phyloP scores from a whole-genome alignment of 2,888 invertebrate genomes.

The Meiosimyza decipiens region DNA sequence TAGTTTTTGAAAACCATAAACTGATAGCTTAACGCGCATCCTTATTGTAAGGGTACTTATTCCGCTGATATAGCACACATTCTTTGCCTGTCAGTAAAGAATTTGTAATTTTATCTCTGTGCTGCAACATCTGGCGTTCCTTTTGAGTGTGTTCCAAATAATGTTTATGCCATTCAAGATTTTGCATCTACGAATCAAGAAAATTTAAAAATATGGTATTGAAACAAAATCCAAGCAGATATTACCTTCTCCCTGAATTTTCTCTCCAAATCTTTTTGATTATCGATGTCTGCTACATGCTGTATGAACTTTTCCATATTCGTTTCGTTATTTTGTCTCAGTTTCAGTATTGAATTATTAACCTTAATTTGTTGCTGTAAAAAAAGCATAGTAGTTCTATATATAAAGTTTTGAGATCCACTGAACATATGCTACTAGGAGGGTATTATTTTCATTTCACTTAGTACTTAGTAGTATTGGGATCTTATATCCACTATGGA shows the following conservation, averaged over 20 bases:
- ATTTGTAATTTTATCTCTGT: slow-evolving; percentile 28
- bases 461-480: too few species aligned
- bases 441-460: too few species aligned
- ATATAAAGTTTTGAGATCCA: too few species aligned
- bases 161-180: slow-evolving; percentile 41
- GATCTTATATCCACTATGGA: too few species aligned
- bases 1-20: too few species aligned
- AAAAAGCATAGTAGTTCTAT: background rate
- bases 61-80: slow-evolving; percentile 43
- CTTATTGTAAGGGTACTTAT: slow-evolving; percentile 43
- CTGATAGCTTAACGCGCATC: slow-evolving; percentile 34
- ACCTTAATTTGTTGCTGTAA: slow-evolving; percentile 28
- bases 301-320: background rate
- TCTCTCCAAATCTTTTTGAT: background rate
- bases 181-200: slow-evolving; percentile 25
- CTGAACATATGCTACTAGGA: too few species aligned
- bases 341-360: background rate
- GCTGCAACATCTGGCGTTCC: slow-evolving; percentile 27
- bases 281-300: background rate
- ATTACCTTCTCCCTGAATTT: background rate
- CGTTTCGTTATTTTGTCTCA: background rate
- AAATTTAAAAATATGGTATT: background rate
- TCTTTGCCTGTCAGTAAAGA: slow-evolving; percentile 39
- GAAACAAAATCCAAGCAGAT: background rate
- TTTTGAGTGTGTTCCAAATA: slow-evolving; percentile 40